Evolutionary conservation across 1,140 invertebrate genomes (phyloP).

Genomic region (Rhopalosiphum padi): DNA sequence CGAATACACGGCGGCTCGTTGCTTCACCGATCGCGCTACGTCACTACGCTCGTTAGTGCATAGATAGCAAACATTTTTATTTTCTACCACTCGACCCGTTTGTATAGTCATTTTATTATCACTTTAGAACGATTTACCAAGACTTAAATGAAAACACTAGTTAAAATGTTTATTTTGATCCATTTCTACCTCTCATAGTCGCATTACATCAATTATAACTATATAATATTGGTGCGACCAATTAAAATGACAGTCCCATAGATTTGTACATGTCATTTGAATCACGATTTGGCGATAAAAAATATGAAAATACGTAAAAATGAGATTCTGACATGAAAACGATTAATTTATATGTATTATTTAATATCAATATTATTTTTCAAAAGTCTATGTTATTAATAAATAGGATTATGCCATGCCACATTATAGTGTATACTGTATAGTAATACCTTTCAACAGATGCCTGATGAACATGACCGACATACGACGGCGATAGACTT

Average conservation of each 20-base stretch:
- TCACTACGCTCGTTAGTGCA: background rate
- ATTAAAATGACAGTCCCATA: background rate
- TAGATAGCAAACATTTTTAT: background rate
- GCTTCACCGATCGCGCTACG: too few species aligned
- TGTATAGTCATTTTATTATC: background rate
- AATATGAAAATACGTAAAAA: background rate
- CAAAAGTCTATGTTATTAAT: background rate
- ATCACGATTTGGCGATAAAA: background rate
- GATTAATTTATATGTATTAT: too few species aligned
- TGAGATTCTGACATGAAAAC: background rate
- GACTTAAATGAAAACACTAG: background rate
- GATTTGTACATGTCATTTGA: background rate
- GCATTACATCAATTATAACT: background rate
- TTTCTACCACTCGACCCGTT: background rate
- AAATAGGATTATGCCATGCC: fast-evolving
- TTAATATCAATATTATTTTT: background rate
- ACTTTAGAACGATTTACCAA: background rate
- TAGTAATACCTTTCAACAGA: constrained; percentile 46
- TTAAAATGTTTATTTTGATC: background rate
- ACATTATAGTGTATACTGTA: background rate
- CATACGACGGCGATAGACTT: background rate
- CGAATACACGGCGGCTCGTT: background rate
- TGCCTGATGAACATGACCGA: constrained; percentile 49
- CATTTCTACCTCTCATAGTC: background rate
- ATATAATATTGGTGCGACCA: background rate